phyloP scores from a whole-genome alignment of 2,888 invertebrate genomes.

The Steinernema carpocapsae region DNA sequence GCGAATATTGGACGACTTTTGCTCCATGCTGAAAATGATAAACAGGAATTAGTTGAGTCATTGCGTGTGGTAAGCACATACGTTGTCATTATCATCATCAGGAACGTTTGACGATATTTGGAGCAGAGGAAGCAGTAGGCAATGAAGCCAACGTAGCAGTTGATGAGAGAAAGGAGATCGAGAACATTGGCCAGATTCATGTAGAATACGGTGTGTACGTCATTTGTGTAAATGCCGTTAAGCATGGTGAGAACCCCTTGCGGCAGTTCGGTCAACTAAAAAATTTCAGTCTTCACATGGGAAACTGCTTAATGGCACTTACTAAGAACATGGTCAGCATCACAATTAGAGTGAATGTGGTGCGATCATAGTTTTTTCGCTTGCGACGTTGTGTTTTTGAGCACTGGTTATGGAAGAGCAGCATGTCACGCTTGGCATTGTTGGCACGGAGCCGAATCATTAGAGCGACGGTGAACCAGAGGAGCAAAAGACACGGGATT shows the following conservation, averaged over 20 bases:
- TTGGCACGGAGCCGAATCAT: slow-evolving; percentile 50
- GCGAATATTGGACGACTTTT: slow-evolving; percentile 28
- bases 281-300: background rate
- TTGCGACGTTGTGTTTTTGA: slow-evolving; percentile 44
- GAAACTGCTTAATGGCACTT: background rate
- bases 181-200: slow-evolving; percentile 54
- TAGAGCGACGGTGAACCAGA: slow-evolving; percentile 51
- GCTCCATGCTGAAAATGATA: slow-evolving; percentile 6
- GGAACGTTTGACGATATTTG: slow-evolving; percentile 53
- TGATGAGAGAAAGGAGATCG: slow-evolving; percentile 52
- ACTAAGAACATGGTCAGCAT: slow-evolving; percentile 48
- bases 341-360: slow-evolving; percentile 55
- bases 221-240: slow-evolving; percentile 52
- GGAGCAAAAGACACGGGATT: slow-evolving; percentile 50
- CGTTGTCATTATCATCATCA: slow-evolving; percentile 45
- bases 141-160: slow-evolving; percentile 55
- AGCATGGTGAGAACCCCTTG: slow-evolving; percentile 51
- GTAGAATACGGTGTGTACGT: slow-evolving; percentile 51
- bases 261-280: slow-evolving; percentile 53
- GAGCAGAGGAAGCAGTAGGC: slow-evolving; percentile 55
- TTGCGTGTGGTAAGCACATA: background rate
- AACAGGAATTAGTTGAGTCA: background rate
- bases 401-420: slow-evolving; percentile 43
- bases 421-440: slow-evolving; percentile 50
- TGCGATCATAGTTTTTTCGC: slow-evolving; percentile 50